Evolutionary conservation across 2,113 vertebrate species (phyloP).

Genomic region (Zingel zingel): DNA sequence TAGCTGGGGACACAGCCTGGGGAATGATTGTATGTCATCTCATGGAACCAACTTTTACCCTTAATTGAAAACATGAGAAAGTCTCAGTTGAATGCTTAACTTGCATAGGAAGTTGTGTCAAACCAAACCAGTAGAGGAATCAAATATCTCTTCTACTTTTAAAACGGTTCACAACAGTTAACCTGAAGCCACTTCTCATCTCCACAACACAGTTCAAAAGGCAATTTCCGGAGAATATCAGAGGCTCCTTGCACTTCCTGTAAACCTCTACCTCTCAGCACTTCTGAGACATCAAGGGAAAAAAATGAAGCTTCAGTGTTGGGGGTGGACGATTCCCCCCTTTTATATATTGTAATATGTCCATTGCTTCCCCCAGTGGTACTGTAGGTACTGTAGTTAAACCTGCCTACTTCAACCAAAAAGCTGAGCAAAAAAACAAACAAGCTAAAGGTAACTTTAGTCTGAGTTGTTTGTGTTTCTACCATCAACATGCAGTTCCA

Average conservation of each 20-base stretch:
- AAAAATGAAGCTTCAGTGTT: not conserved
- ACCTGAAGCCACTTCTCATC: not conserved
- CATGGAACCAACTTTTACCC: not conserved
- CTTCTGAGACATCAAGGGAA: not conserved
- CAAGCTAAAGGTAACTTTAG: not conserved
- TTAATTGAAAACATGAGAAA: not conserved
- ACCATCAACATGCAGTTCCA: not conserved
- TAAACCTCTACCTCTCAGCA: not conserved
- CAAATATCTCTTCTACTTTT: not conserved
- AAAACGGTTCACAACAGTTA: not conserved
- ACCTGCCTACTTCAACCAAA: not conserved
- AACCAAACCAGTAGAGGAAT: not conserved
- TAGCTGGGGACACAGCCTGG: not conserved
- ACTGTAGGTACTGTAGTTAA: not conserved
- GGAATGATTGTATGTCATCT: not conserved
- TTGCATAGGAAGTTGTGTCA: not conserved
- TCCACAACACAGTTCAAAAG: not conserved
- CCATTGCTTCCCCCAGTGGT: not conserved
- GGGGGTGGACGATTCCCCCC: not conserved
- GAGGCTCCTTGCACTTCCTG: slow-evolving; percentile 7
- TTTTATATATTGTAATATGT: not conserved
- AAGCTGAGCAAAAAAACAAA: not conserved
- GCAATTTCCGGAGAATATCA: not conserved
- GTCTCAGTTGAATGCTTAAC: not conserved
- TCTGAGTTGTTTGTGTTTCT: not conserved